Evolutionary conservation across 2,113 vertebrate species (phyloP), one percentile per base, ranked within the genome.

Genomic region (Poeciliopsis turrubarensis): DNA sequence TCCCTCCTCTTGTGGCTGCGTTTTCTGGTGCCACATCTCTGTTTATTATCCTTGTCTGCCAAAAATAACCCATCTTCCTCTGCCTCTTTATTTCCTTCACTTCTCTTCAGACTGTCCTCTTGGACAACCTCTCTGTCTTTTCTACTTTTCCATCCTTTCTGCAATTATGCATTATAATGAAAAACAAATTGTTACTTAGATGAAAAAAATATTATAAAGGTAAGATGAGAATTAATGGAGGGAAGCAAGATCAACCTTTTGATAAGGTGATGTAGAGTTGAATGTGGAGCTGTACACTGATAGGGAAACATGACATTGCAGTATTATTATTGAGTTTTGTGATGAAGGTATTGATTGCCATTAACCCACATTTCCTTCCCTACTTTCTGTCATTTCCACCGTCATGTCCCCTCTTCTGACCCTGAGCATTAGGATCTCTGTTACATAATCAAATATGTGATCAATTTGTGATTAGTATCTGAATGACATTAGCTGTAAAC

Each of bases 1-100:
- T 70, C 54, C 26, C 61, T 41, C 31, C 41, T 71, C 70, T 85
- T 26, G 12, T 61, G 32, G 64, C 74, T 78, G 71, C 15, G 2
- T 85, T 71, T 37, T 71, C 34, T 82, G 68, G 19, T 70, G 15
- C 61, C 10, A 62, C 37, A 77, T 77, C 32, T 83, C 67, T 80
- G 44, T 74, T 62, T 67, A 37, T 68, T 76, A 73, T 60, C 44
- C 37, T 26, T n/a, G 60, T 67, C 60, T 79, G 63, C 73, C 78
- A 79, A 75, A 77, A 80, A 74, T 37, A 72, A 62, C 60, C 5
- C 68, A 41, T 29, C 32, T 68, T 66, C 26, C 34, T 73, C 31
- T n/a, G 61, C 74, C 17, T 72, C 15, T 65, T 78, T 70, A 4
- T 78, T 80, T 61, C 27, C 19, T 78, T 60, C 65, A 69, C 41